These are phyloP conservation scores for Crenichthys baileyi DNA, from an alignment of 2,797 vertebrate genomes.

Conservation along the genomic window DNA sequence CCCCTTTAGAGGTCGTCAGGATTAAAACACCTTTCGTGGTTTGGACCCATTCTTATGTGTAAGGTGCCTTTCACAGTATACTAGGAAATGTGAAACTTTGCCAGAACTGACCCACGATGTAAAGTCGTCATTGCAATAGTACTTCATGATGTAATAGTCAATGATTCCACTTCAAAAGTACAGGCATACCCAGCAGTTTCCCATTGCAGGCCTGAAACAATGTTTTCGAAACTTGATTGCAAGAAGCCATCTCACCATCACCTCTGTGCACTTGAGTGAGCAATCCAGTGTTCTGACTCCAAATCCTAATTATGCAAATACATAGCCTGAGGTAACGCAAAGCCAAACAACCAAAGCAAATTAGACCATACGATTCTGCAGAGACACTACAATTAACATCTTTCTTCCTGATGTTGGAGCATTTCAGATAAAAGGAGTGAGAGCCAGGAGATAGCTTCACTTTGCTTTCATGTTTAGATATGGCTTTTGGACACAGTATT, in stretches of 20 bases:
- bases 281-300: conserved; percentile 57
- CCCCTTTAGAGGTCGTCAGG: background rate
- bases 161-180: background rate
- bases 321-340: conserved; percentile 75
- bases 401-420: conserved; percentile 63
- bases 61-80: background rate
- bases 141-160: background rate
- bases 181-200: conserved; percentile 1
- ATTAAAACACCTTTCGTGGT: background rate
- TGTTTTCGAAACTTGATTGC: conserved; percentile 27
- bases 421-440: conserved; percentile 67
- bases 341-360: conserved; percentile 76
- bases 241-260: conserved; percentile 38
- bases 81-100: background rate
- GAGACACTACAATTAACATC: conserved; percentile 72
- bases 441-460: conserved; percentile 59
- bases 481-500: conserved; percentile 43
- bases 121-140: background rate
- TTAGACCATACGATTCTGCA: conserved; percentile 71
- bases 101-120: too few species aligned
- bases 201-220: conserved; percentile 3
- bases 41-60: background rate
- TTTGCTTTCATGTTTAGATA: conserved; percentile 70
- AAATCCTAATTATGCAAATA: conserved; percentile 82
- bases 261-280: conserved; percentile 46